Evolutionary conservation across 2,888 invertebrate genomes (phyloP).

Genomic region (Gerosis bhagava): DNA sequence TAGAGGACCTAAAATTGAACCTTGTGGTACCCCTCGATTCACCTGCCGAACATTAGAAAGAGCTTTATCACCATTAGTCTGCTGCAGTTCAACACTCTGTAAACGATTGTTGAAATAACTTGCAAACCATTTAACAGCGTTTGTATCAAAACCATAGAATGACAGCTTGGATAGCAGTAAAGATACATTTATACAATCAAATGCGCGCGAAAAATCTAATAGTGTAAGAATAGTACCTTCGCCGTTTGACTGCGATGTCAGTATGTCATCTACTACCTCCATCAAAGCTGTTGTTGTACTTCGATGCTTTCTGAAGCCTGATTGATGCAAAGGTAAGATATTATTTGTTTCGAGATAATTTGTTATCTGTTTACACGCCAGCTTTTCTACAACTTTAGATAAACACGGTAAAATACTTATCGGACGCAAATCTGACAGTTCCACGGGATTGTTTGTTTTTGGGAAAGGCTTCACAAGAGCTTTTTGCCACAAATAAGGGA

Average conservation of each 20-base stretch:
- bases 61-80: background rate
- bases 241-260: conserved; percentile 32
- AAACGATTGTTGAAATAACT: background rate
- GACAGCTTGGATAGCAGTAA: conserved; percentile 27
- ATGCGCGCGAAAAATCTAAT: conserved; percentile 25
- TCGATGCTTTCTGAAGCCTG: conserved; percentile 35
- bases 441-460: too few species aligned
- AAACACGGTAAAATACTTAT: too few species aligned
- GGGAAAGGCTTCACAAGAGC: too few species aligned
- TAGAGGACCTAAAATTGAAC: background rate
- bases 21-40: background rate
- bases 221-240: conserved; percentile 14
- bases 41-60: background rate
- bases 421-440: too few species aligned
- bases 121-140: conserved; percentile 4
- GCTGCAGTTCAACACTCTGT: background rate
- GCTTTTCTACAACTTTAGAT: too few species aligned
- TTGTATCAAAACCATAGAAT: conserved; percentile 25
- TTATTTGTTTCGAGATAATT: conserved; percentile 29
- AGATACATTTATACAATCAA: conserved; percentile 28
- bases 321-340: conserved; percentile 35
- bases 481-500: background rate
- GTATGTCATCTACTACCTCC: conserved; percentile 36
- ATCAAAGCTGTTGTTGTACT: conserved; percentile 40
- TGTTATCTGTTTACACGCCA: background rate